Percentiles rank a stretch among this genome's conserved stretches.
phyloP scores from a whole-genome alignment of 2,113 vertebrate genomes.

The Capreolus pygargus region DNA sequence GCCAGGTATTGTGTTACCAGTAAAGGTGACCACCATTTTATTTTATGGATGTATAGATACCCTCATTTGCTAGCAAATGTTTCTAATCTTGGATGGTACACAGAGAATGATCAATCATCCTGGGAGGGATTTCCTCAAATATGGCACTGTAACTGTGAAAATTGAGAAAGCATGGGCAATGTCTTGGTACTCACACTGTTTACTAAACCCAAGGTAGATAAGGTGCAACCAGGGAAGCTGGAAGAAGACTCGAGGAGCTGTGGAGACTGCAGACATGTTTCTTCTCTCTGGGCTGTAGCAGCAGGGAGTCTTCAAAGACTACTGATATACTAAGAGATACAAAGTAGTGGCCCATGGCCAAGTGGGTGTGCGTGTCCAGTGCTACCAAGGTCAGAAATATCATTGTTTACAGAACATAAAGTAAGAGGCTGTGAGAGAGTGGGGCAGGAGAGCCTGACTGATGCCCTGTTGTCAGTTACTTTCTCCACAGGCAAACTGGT shows the following conservation, averaged over 20 bases:
- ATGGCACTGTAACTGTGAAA: background rate
- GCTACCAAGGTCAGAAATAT: background rate
- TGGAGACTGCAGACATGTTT: no score
- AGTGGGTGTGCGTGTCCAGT: background rate
- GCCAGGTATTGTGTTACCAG: background rate
- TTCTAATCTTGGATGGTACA: background rate
- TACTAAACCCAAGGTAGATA: no score
- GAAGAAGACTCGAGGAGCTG: no score
- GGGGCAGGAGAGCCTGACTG: background rate
- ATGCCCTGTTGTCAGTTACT: background rate
- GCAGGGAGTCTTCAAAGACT: no score
- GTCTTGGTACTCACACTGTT: no score
- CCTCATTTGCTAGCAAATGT: background rate
- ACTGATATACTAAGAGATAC: background rate
- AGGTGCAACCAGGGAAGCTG: no score
- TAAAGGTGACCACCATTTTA: background rate
- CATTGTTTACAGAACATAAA: background rate
- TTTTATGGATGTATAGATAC: background rate
- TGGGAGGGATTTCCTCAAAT: background rate
- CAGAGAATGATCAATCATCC: background rate
- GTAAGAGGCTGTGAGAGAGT: background rate
- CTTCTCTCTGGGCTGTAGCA: no score
- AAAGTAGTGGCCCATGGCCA: background rate
- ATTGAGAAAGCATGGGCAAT: background rate
- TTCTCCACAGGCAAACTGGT: background rate